Evolutionary conservation across 2,888 invertebrate genomes (phyloP).

Genomic region (Notodonta ziczac): DNA sequence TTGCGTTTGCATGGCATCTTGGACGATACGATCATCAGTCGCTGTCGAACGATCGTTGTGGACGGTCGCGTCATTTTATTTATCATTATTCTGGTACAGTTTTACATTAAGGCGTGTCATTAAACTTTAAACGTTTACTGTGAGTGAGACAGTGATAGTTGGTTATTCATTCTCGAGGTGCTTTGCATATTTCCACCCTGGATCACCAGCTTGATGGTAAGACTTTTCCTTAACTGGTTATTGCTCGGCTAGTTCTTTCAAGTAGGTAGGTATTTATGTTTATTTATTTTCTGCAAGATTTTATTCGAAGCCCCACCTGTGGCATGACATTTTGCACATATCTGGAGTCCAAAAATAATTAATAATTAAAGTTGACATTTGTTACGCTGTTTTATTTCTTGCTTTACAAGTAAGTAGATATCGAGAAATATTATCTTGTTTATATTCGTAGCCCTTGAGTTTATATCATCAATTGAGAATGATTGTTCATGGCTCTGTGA

Average conservation of each 20-base stretch:
- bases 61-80: conserved; percentile 49
- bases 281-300: conserved; percentile 24
- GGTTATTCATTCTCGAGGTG: conserved; percentile 39
- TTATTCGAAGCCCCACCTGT: conserved; percentile 2
- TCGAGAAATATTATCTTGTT: conserved; percentile 29
- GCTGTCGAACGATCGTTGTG: conserved; percentile 44
- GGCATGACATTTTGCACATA: conserved; percentile 11
- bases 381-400: conserved; percentile 26
- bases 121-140: conserved; percentile 54
- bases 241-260: conserved; percentile 17
- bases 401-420: conserved; percentile 23
- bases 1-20: conserved; percentile 47
- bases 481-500: conserved; percentile 16
- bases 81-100: conserved; percentile 23
- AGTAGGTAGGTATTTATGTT: conserved; percentile 22
- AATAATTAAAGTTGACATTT: conserved; percentile 9
- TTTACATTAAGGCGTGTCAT: conserved; percentile 53
- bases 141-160: conserved; percentile 50
- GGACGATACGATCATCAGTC: conserved; percentile 62
- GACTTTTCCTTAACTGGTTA: conserved; percentile 30
- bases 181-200: conserved; percentile 58
- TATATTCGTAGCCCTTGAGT: conserved; percentile 16
- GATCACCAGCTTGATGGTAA: conserved; percentile 71
- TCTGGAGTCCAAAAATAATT: not conserved
- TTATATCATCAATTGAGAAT: conserved; percentile 23